Conservation (phyloP, 2,888 invertebrate genomes). For the Pammene aurita region DNA sequence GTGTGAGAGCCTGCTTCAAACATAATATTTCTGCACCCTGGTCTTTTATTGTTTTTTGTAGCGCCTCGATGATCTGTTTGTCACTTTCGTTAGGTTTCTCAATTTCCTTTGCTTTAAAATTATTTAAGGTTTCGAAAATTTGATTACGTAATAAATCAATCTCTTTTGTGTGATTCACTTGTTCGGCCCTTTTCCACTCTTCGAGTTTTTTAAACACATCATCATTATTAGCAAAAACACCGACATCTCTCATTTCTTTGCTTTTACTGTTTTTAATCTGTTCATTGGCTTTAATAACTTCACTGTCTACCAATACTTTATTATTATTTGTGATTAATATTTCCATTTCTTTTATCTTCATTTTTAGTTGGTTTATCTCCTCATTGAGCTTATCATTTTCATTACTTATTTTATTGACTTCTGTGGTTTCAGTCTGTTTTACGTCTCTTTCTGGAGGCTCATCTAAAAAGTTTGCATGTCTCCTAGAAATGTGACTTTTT, state of each 20-base stretch:
- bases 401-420: constrained; percentile 50
- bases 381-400: constrained; percentile 84
- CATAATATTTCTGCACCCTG: constrained; percentile 80
- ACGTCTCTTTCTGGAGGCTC: constrained; percentile 66
- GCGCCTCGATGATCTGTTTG: constrained; percentile 63
- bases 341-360: constrained; percentile 78
- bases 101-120: constrained; percentile 62
- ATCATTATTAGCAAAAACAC: constrained; percentile 64
- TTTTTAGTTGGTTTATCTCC: constrained; percentile 74
- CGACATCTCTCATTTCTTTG: constrained; percentile 64
- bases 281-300: constrained; percentile 37
- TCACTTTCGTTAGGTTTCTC: constrained; percentile 53
- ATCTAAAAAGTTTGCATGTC: constrained; percentile 75
- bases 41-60: constrained; percentile 74
- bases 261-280: constrained; percentile 38
- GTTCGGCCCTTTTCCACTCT: constrained; percentile 80
- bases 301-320: constrained; percentile 40
- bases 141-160: constrained; percentile 73
- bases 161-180: constrained; percentile 80
- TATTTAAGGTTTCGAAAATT: constrained; percentile 69
- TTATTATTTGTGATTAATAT: constrained; percentile 53
- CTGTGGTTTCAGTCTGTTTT: constrained; percentile 46
- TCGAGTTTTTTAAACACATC: constrained; percentile 71
- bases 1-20: constrained; percentile 74
- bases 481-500: constrained; percentile 84